These are phyloP conservation scores for Cremastobaeus sp. DNA, from an alignment of 2,888 invertebrate species.

Conservation along the genomic window DNA sequence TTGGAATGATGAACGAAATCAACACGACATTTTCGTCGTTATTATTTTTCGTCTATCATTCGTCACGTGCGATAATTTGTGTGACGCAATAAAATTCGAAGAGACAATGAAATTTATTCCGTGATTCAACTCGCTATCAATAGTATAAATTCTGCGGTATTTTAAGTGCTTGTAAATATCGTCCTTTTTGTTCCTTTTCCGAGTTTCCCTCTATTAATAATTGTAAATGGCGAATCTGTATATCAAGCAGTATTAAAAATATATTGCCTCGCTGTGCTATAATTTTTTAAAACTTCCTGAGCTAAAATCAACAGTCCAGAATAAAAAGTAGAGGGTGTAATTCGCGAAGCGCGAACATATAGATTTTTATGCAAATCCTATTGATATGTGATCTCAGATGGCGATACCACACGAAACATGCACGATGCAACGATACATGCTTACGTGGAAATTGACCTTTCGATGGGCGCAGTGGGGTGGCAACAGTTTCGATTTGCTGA, in stretches of 20 bases:
- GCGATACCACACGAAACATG: slow-evolving; percentile 62
- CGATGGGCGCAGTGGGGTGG: slow-evolving; percentile 36
- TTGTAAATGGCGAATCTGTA: slow-evolving; percentile 49
- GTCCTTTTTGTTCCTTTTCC: slow-evolving; percentile 37
- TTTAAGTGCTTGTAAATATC: slow-evolving; percentile 38
- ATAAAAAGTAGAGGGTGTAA: slow-evolving; percentile 63
- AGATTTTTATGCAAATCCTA: slow-evolving; percentile 78
- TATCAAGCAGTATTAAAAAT: slow-evolving; percentile 51
- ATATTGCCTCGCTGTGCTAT: slow-evolving; percentile 45
- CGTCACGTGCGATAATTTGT: slow-evolving; percentile 10
- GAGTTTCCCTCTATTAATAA: slow-evolving; percentile 22
- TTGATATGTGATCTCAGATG: slow-evolving; percentile 75
- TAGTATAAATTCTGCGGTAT: slow-evolving; percentile 42
- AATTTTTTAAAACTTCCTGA: slow-evolving; percentile 54
- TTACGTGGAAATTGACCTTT: slow-evolving; percentile 58
- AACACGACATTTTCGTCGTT: slow-evolving; percentile 3
- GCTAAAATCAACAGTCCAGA: slow-evolving; percentile 60
- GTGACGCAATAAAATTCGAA: slow-evolving; percentile 18
- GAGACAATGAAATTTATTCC: slow-evolving; percentile 42
- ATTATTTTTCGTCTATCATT: slow-evolving; percentile 23
- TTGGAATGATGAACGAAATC: slow-evolving; percentile 11
- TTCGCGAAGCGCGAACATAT: slow-evolving; percentile 69
- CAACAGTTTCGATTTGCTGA: slow-evolving; percentile 52
- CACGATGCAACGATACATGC: slow-evolving; percentile 54
- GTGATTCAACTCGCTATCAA: slow-evolving; percentile 38